A percentile compares a stretch with the other conserved stretches of the same genome.
Conservation (phyloP, 2,797 vertebrate species). For the Neosilurus mollespiculum region DNA sequence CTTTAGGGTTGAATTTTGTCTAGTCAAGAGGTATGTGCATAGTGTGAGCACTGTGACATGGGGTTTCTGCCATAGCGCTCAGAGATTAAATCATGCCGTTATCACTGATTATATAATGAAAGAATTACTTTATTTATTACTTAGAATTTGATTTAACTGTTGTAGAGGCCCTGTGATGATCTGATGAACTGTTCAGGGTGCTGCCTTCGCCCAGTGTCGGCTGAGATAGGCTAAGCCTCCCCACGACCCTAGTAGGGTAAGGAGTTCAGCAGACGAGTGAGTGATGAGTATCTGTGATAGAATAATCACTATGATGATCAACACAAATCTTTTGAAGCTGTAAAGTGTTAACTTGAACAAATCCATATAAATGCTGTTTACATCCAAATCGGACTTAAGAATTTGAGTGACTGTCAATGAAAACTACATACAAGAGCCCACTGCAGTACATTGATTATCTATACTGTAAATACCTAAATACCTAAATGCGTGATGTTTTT, state of each 20-base stretch:
- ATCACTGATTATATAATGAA: background rate
- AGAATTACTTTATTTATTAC: no score
- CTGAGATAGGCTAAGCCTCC: no score
- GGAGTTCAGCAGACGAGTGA: no score
- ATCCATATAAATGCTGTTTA: background rate
- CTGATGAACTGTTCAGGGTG: no score
- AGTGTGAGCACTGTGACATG: background rate
- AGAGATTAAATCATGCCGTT: background rate
- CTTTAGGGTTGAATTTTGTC: background rate
- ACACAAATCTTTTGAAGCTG: background rate
- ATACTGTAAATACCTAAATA: background rate
- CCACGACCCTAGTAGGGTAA: no score
- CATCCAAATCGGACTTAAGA: background rate
- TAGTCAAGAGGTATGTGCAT: background rate
- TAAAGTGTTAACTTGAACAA: background rate
- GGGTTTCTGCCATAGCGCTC: background rate
- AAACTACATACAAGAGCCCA: background rate
- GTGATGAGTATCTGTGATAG: background rate
- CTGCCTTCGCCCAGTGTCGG: no score
- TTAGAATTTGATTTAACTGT: no score
- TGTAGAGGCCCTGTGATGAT: no score
- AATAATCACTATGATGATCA: background rate
- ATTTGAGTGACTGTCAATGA: background rate
- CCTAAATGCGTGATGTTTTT: background rate
- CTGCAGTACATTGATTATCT: background rate